A percentile compares a stretch with the other conserved stretches of the same genome.
These are phyloP conservation scores for Rhizoglyphus robini DNA, from an alignment of 1,140 invertebrate genomes.

Conservation along the genomic window DNA sequence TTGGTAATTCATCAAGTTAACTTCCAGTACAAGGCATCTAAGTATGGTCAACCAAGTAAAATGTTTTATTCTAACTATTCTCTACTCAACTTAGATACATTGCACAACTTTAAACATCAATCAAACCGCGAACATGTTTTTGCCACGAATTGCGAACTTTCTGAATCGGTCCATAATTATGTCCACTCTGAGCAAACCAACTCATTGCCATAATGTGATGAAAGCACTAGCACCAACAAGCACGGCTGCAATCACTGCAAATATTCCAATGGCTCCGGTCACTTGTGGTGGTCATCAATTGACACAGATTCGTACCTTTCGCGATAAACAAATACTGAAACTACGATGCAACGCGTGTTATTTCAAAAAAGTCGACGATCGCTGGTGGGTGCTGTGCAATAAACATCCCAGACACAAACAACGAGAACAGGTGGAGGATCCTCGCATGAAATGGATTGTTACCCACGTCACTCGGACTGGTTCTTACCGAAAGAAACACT, in stretches of 20 bases:
- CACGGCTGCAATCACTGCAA: not conserved
- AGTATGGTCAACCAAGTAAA: too few species aligned
- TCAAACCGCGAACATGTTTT: too few species aligned
- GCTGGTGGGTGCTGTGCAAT: constrained; percentile 55
- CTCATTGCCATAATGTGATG: too few species aligned
- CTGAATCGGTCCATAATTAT: too few species aligned
- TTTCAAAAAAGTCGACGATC: constrained; percentile 48
- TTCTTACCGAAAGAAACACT: constrained; percentile 32
- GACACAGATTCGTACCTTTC: constrained; percentile 37
- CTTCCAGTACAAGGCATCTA: too few species aligned
- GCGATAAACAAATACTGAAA: constrained; percentile 44
- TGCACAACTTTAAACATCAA: too few species aligned
- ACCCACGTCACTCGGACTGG: constrained; percentile 51
- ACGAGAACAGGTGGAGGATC: constrained; percentile 44
- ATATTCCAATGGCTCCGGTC: not conserved
- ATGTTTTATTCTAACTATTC: too few species aligned
- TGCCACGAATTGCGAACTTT: too few species aligned
- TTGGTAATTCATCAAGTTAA: too few species aligned
- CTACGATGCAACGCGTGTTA: constrained; percentile 60
- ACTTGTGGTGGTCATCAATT: constrained; percentile 9
- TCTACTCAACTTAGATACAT: too few species aligned
- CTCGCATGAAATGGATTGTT: constrained; percentile 51
- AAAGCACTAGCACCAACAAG: not conserved
- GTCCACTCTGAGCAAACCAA: too few species aligned
- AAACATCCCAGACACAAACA: constrained; percentile 62